phyloP scores from a whole-genome alignment of 2,113 vertebrate species.

The Gopherus flavomarginatus region DNA sequence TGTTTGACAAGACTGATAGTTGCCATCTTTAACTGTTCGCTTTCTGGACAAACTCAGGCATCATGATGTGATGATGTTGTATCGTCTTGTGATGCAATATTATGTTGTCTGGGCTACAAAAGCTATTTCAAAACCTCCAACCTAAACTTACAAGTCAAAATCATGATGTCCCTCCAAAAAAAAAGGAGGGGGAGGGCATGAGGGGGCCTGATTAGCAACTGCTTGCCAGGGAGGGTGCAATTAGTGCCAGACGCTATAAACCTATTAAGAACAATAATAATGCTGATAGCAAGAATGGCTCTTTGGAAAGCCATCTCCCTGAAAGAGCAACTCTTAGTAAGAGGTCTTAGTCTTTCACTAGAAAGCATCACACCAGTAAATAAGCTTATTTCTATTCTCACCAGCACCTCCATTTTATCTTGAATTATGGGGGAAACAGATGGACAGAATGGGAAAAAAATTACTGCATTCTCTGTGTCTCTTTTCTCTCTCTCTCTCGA shows the following conservation, averaged over 20 bases:
- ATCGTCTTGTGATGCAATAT: background rate
- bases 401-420: background rate
- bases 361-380: background rate
- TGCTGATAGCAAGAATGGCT: background rate
- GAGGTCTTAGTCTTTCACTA: background rate
- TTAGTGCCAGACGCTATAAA: background rate
- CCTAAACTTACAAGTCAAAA: background rate
- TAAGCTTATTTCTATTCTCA: background rate
- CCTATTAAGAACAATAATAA: fast-evolving
- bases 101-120: background rate
- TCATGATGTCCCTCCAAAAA: background rate
- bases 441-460: slow-evolving; percentile 35
- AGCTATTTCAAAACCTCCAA: background rate
- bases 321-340: background rate
- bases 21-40: background rate
- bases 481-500: background rate
- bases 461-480: background rate
- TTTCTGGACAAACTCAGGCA: background rate
- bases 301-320: background rate
- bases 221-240: background rate
- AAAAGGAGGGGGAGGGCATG: background rate
- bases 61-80: background rate
- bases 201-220: background rate
- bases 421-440: slow-evolving; percentile 33
- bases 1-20: background rate